Conservation (phyloP, 1,140 invertebrate species). For the Harpegnathos saltator region DNA sequence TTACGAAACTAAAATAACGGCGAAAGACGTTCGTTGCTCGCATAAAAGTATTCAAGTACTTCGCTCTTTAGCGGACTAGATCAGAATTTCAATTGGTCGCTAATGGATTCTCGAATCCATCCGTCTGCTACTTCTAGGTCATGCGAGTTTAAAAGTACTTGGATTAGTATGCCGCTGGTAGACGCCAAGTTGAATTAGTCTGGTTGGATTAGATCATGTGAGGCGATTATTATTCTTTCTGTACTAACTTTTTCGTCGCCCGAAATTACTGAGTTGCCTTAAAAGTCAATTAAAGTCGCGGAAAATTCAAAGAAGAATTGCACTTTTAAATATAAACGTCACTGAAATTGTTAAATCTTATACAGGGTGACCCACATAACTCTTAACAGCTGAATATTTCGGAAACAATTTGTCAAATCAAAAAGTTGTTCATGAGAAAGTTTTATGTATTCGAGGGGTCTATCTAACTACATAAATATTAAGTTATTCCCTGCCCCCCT, state of each 20-base stretch:
- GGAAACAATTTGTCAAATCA: no score
- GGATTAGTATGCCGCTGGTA: constrained; percentile 39
- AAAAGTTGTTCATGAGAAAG: no score
- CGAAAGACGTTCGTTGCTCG: constrained; percentile 16
- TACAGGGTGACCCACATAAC: no score
- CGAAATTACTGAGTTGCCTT: background rate
- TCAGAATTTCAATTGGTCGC: constrained; percentile 47
- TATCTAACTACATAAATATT: no score
- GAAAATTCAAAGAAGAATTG: background rate
- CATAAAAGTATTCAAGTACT: constrained; percentile 47
- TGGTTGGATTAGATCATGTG: constrained; percentile 18
- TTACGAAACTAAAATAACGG: constrained; percentile 37
- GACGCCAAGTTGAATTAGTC: constrained; percentile 36
- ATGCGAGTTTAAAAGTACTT: constrained; percentile 39
- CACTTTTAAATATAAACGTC: background rate
- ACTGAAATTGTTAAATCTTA: background rate
- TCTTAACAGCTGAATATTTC: no score
- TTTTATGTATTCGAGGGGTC: no score
- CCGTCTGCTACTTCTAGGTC: constrained; percentile 22
- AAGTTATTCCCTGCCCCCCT: no score
- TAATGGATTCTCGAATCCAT: constrained; percentile 47
- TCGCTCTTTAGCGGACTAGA: constrained; percentile 37
- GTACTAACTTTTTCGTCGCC: background rate
- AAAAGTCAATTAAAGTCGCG: background rate
- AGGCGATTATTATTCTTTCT: constrained; percentile 32